Evolutionary conservation across 2,797 vertebrate species (phyloP).

Genomic region (Telmatherina bonti): DNA sequence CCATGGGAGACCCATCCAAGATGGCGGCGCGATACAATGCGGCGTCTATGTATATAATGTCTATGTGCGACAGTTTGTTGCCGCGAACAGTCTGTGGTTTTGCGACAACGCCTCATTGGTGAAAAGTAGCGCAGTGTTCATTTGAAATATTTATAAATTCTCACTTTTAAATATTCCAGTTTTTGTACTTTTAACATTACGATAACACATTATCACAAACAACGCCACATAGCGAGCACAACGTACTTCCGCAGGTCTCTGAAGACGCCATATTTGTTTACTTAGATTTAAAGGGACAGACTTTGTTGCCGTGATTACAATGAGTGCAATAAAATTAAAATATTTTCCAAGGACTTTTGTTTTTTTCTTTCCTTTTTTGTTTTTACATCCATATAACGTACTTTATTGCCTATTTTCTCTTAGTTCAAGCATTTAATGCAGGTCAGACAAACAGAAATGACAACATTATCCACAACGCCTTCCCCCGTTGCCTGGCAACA

Average conservation of each 20-base stretch:
- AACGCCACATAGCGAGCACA: neutral
- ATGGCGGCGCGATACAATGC: no score
- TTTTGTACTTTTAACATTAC: neutral
- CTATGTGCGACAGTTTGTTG: neutral
- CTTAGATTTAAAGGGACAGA: conserved; percentile 25
- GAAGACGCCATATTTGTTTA: conserved; percentile 41
- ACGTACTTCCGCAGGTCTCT: neutral
- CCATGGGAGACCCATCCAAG: no score
- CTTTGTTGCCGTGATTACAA: neutral
- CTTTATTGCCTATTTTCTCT: no score
- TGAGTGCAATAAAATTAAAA: neutral
- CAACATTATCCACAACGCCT: no score
- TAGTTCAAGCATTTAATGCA: no score
- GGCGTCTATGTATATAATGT: no score
- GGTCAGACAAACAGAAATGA: no score
- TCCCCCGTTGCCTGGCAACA: no score
- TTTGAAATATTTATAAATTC: neutral
- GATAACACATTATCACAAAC: neutral
- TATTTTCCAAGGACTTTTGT: no score
- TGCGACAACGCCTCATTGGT: neutral
- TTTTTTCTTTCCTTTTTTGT: no score
- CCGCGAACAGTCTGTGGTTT: conserved; percentile 35
- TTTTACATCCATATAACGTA: no score
- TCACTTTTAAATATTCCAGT: neutral
- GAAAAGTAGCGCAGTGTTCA: neutral